These are phyloP conservation scores for Esox niger DNA, from an alignment of 2,113 vertebrate genomes.

Conservation along the genomic window DNA sequence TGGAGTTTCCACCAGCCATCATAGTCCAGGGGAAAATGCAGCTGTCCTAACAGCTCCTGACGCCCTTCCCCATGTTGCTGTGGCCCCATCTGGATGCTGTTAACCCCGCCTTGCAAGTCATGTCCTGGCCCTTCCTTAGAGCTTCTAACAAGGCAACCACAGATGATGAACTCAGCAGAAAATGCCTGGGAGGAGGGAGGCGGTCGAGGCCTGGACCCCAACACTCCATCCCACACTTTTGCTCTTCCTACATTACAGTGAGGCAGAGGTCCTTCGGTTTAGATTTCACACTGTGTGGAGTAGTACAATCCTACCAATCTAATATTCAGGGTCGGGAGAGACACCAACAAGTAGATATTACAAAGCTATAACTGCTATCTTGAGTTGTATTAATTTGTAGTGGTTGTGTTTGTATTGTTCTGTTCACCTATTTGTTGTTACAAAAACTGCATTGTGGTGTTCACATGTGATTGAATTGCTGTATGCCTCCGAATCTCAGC, in stretches of 20 bases:
- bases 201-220: neutral
- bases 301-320: too few relatives aligned
- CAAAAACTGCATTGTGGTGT: neutral
- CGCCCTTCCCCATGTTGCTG: too few relatives aligned
- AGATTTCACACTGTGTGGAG: neutral
- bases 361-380: neutral
- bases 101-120: neutral
- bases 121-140: neutral
- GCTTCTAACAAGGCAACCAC: constrained; percentile 1
- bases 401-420: neutral
- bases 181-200: neutral
- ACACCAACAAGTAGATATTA: neutral
- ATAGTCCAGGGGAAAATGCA: too few relatives aligned
- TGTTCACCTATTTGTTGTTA: neutral
- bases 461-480: neutral
- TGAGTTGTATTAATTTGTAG: neutral
- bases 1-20: too few relatives aligned
- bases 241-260: neutral
- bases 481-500: neutral
- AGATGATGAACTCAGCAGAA: constrained; percentile 2
- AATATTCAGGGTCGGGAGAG: neutral
- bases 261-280: neutral
- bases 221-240: neutral
- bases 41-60: too few relatives aligned
- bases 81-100: neutral